phyloP scores from a whole-genome alignment of 2,113 vertebrate species.

The Vidua chalybeata region DNA sequence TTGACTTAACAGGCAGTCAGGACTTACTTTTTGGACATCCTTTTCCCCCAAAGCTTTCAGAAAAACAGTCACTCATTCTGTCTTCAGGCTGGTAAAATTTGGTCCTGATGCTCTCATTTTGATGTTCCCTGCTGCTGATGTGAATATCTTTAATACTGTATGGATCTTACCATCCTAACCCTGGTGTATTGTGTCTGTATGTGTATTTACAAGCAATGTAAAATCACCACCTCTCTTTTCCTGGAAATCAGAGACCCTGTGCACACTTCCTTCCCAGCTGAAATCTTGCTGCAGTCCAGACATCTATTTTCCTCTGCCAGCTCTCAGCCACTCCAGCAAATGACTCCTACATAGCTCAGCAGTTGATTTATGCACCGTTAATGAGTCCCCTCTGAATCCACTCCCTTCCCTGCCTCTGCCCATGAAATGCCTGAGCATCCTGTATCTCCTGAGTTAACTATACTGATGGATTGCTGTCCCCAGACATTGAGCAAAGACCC shows the following conservation, averaged over 20 bases:
- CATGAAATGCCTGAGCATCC: not conserved
- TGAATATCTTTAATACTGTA: not conserved
- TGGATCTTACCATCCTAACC: not conserved
- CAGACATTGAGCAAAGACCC: not conserved
- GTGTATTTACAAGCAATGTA: not conserved
- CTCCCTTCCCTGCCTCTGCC: rapidly evolving
- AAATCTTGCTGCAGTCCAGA: not conserved
- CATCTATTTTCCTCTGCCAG: not conserved
- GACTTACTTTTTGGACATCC: not conserved
- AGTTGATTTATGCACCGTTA: not conserved
- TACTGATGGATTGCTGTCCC: not conserved
- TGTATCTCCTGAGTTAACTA: not conserved
- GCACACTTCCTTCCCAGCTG: not conserved
- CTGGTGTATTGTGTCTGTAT: not conserved
- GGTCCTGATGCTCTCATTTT: not conserved
- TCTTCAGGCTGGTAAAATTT: not conserved
- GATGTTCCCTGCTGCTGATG: not conserved
- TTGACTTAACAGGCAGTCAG: not conserved
- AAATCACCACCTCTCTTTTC: not conserved
- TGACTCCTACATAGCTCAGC: not conserved
- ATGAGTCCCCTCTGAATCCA: not conserved
- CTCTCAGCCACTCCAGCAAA: not conserved
- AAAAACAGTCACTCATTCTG: not conserved
- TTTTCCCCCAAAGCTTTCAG: not conserved
- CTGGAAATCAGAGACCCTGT: not conserved